Base-by-base conservation (phyloP, 64 coral and sea anemone species). In the Astreopora myriophthalma region DNA sequence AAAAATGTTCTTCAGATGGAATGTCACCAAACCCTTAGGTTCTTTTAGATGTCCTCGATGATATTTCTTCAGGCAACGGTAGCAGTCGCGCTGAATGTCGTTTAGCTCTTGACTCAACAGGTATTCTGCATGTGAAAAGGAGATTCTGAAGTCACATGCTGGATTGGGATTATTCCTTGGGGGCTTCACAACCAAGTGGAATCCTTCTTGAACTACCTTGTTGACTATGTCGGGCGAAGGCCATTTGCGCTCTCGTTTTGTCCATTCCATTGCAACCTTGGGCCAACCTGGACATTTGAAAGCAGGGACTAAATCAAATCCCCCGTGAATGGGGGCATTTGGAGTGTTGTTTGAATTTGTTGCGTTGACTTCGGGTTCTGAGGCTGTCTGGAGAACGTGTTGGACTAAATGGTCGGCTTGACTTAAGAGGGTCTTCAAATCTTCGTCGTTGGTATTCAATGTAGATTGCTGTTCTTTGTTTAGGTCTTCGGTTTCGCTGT, bases 61-160 rank as follows among this genome's bases (percentile, higher is more conserved):
- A 69, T 63, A 87, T 29, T 76, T 75, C n/a, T 93, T 93, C 17
- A 93, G 28, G 17, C 91, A 93, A 20, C 91, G 73, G 63, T 93
- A 93, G 27, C 84, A 93, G 12, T 92, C 60, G 20, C 85, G 84
- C 40, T 92, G 91, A 17, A 38, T 37, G 70, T 73, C 70, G 20
- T 73, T 73, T 33, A 73, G 37, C 34, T 35, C 70, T 38, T 73
- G 32, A 19, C 70, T 73, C 20, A 73, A 38, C 70, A 93, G 39
- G 73, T 70, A 87, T 75, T 93, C 91, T 22, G 91, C 83, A 27
- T 93, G 65, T 9, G 74, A 80, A 51, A 87, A 93, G 0, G 91
- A 87, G 20, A 93, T 58, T 69, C 91, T 85, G 63, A 93, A 93
- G 74, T 73, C 84, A 10, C 68, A 87, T 35, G 87, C 34, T 73